phyloP scores from a whole-genome alignment of 2,797 vertebrate genomes.

The Margarornis squamiger region DNA sequence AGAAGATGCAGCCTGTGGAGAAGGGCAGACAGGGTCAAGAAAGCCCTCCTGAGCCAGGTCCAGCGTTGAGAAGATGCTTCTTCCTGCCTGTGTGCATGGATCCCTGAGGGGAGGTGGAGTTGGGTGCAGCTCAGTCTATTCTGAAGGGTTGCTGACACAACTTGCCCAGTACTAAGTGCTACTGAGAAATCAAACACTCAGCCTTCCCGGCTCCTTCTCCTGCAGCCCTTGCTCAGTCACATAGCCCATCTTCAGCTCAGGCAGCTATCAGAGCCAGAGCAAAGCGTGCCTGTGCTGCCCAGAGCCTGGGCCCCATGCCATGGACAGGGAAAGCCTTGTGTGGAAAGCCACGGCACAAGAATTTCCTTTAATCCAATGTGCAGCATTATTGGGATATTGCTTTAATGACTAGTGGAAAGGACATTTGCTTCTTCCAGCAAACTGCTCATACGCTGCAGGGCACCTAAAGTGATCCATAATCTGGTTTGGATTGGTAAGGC shows the following conservation, averaged over 20 bases:
- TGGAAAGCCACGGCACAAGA: not conserved
- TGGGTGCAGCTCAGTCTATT: not conserved
- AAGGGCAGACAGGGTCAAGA: not conserved
- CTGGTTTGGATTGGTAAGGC: not conserved
- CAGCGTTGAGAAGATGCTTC: rapidly evolving
- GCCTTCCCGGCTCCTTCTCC: not conserved
- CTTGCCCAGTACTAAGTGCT: not conserved
- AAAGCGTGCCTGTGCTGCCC: not conserved
- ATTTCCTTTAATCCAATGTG: not conserved
- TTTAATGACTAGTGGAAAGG: not conserved
- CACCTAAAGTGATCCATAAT: not conserved
- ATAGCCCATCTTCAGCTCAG: not conserved
- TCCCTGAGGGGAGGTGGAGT: not conserved
- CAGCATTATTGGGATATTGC: rapidly evolving
- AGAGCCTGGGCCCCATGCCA: not conserved
- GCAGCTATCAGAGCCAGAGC: not conserved
- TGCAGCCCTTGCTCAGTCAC: not conserved
- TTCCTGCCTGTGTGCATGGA: not conserved
- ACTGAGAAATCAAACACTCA: not conserved
- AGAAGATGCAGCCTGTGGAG: not conserved
- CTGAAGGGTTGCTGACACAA: not conserved
- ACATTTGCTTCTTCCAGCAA: not conserved
- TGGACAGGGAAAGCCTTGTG: not conserved
- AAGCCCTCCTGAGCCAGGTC: not conserved
- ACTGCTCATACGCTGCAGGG: not conserved